These are phyloP conservation scores for Drosophila mimetica DNA, from an alignment of 2,888 invertebrate genomes.

Conservation along the genomic window DNA sequence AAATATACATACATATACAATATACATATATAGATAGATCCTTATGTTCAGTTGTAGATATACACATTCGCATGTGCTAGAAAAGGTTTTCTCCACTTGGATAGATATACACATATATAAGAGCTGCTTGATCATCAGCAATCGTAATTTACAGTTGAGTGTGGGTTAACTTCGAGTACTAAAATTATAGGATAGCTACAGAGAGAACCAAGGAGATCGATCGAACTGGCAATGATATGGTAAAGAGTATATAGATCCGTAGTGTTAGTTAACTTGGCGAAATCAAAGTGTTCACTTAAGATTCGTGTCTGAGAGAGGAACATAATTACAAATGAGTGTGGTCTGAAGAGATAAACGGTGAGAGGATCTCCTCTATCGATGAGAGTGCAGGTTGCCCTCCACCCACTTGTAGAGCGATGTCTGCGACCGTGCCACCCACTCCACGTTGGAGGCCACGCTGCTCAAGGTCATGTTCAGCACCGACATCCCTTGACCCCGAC, in stretches of 20 bases:
- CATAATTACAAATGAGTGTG: constrained; percentile 82
- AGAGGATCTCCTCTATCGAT: constrained; percentile 66
- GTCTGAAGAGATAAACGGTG: constrained; percentile 17
- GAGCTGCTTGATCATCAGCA: constrained; percentile 43
- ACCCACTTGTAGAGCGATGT: constrained; percentile 84
- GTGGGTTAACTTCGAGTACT: constrained; percentile 27
- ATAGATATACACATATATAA: constrained; percentile 57
- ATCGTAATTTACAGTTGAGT: constrained; percentile 42
- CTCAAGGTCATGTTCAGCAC: constrained; percentile 84
- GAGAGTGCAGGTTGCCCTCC: constrained; percentile 82
- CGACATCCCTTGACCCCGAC: constrained; percentile 84
- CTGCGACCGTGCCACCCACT: constrained; percentile 84
- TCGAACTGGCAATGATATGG: constrained; percentile 73
- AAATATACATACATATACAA: constrained; percentile 75
- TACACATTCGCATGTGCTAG: constrained; percentile 43
- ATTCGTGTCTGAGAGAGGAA: constrained; percentile 71
- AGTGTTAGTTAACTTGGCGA: constrained; percentile 43
- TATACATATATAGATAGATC: constrained; percentile 63
- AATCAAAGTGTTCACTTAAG: constrained; percentile 27
- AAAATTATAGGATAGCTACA: constrained; percentile 48
- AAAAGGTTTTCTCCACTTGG: constrained; percentile 58
- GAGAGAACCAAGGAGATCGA: constrained; percentile 42
- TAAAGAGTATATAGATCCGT: constrained; percentile 59
- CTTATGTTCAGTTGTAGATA: constrained; percentile 44
- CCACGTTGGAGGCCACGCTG: constrained; percentile 84